These are phyloP conservation scores for Dendrolimus houi DNA, from an alignment of 2,888 invertebrate genomes.

Conservation along the genomic window DNA sequence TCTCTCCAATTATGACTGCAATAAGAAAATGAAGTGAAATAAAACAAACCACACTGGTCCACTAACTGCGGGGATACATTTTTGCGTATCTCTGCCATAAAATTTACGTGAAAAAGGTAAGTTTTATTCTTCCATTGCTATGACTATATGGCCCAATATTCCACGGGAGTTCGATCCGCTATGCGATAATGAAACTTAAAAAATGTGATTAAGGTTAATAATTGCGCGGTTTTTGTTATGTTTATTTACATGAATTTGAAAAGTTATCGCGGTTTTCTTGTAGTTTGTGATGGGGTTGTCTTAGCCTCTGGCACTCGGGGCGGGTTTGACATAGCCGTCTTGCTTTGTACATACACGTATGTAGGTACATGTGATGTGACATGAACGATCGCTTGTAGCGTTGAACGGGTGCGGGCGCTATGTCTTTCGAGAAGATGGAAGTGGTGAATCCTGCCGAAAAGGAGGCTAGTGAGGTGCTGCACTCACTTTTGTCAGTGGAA, in stretches of 20 bases:
- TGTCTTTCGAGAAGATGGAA: constrained; percentile 77
- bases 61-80: constrained; percentile 43
- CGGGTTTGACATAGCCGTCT: constrained; percentile 45
- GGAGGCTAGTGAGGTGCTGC: constrained; percentile 82
- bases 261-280: constrained; percentile 72
- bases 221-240: constrained; percentile 77
- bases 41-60: constrained; percentile 47
- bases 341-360: constrained; percentile 64
- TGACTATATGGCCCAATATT: constrained; percentile 78
- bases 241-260: constrained; percentile 77
- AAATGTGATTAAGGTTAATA: constrained; percentile 78
- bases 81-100: constrained; percentile 38
- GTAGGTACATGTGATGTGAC: constrained; percentile 70
- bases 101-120: constrained; percentile 62
- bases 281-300: constrained; percentile 41
- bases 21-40: constrained; percentile 65
- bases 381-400: constrained; percentile 64
- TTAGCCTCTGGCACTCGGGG: constrained; percentile 46
- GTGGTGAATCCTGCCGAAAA: constrained; percentile 81
- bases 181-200: constrained; percentile 78
- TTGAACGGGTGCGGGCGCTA: constrained; percentile 43
- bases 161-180: constrained; percentile 77
- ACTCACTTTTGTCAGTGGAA: constrained; percentile 80
- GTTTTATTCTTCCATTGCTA: constrained; percentile 70
- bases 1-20: constrained; percentile 72